phyloP scores from a whole-genome alignment of 2,113 vertebrate species.

The Hylia prasina region DNA sequence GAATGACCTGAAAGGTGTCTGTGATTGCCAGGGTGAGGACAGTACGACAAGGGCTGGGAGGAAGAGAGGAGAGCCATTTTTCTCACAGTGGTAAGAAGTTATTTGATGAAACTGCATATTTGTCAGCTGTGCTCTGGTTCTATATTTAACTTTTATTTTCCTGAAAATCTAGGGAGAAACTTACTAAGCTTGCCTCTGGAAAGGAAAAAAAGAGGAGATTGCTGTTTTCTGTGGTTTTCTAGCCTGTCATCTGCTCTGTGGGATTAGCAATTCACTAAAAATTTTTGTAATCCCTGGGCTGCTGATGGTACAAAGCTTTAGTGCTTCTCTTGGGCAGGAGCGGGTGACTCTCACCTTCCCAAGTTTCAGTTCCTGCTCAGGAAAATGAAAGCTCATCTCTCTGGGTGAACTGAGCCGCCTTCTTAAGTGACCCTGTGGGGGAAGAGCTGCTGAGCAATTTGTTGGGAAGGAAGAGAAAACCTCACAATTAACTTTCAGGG shows the following conservation, averaged over 20 bases:
- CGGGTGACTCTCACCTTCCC: background rate
- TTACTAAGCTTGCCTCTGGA: background rate
- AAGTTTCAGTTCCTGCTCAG: background rate
- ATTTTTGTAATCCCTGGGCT: background rate
- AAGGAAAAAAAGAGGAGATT: rapidly evolving
- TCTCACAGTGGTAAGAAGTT: too few relatives aligned
- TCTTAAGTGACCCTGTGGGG: background rate
- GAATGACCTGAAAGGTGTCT: background rate
- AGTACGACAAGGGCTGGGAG: background rate
- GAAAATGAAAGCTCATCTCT: background rate
- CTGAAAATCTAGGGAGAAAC: background rate
- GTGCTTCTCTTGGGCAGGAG: background rate
- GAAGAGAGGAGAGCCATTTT: background rate
- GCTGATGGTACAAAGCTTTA: background rate
- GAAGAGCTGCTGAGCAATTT: background rate
- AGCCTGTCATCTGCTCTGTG: background rate
- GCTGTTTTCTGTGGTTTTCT: background rate
- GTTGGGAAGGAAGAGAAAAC: background rate
- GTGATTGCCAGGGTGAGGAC: background rate
- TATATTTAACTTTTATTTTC: background rate
- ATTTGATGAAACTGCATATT: background rate
- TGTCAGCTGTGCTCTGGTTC: background rate
- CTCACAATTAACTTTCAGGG: background rate
- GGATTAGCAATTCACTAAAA: background rate
- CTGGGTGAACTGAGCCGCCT: background rate